Conservation (phyloP, 30 jellyfish, hydroid and myxozoan species). For the Cassiopea xamachana region DNA sequence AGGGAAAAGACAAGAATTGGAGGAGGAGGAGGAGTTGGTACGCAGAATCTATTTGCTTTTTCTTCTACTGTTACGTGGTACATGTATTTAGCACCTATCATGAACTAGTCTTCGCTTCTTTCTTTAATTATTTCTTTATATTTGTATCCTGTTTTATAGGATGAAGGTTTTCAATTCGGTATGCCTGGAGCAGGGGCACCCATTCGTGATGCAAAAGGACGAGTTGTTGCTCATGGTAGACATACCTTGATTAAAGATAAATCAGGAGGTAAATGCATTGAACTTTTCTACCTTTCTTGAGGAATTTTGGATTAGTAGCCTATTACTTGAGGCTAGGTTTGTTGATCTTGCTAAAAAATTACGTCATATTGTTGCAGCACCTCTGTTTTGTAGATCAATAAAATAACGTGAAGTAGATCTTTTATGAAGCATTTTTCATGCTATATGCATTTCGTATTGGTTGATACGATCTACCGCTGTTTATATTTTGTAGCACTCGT, state of each 20-base stretch:
- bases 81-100: no score
- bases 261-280: conserved; percentile 60
- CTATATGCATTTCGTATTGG: no score
- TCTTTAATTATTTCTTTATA: not conserved
- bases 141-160: not conserved
- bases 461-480: not conserved
- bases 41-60: no score
- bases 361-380: no score
- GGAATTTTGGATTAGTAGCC: not conserved
- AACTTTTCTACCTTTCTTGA: not conserved
- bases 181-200: conserved; percentile 98
- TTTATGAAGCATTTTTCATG: no score
- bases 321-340: no score
- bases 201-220: conserved; percentile 71
- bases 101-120: not conserved
- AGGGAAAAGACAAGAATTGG: not conserved
- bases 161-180: conserved; percentile 70
- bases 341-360: no score
- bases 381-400: no score
- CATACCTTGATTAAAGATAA: conserved; percentile 80
- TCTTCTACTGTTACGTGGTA: no score
- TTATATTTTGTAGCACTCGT: conserved; percentile 35
- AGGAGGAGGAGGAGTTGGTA: not conserved
- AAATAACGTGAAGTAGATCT: no score
- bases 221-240: conserved; percentile 60